These are phyloP conservation scores for Betta splendens DNA, from an alignment of 2,797 vertebrate species.

Conservation along the genomic window DNA sequence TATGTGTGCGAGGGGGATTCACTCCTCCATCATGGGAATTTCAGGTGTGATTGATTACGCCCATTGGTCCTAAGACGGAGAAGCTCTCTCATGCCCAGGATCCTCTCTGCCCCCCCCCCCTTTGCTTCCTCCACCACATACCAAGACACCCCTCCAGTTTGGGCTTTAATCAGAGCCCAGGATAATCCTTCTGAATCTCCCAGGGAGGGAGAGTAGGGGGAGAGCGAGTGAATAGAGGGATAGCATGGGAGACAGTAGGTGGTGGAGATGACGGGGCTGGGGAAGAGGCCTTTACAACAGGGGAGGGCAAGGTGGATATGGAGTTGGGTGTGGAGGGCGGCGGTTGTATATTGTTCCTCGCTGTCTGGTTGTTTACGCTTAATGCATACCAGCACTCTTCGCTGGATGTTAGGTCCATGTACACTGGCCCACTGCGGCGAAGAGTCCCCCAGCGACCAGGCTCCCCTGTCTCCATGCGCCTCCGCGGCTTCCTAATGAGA, in stretches of 20 bases:
- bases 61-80: constrained; percentile 44
- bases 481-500: constrained; percentile 71
- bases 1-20: constrained; percentile 50
- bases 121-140: constrained; percentile 38
- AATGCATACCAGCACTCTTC: constrained; percentile 56
- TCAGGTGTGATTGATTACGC: constrained; percentile 74
- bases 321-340: constrained; percentile 1
- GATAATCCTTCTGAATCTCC: constrained; percentile 57
- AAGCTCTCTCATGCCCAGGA: constrained; percentile 36
- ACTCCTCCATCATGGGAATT: constrained; percentile 72
- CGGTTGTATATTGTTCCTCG: constrained; percentile 40
- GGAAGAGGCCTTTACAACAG: neutral
- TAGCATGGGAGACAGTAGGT: constrained; percentile 24
- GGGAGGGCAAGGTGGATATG: constrained; percentile 28
- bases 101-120: constrained; percentile 9
- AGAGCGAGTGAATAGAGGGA: constrained; percentile 17
- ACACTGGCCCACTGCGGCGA: constrained; percentile 42
- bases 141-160: constrained; percentile 42
- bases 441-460: constrained; percentile 52
- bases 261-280: constrained; percentile 14
- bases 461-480: constrained; percentile 52
- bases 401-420: constrained; percentile 58
- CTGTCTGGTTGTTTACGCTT: constrained; percentile 61
- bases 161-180: constrained; percentile 65
- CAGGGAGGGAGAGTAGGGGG: constrained; percentile 30